Percentiles rank a stretch among this genome's conserved stretches.
Conservation (phyloP, 2,113 vertebrate species). For the Triplophysa tibetana region DNA sequence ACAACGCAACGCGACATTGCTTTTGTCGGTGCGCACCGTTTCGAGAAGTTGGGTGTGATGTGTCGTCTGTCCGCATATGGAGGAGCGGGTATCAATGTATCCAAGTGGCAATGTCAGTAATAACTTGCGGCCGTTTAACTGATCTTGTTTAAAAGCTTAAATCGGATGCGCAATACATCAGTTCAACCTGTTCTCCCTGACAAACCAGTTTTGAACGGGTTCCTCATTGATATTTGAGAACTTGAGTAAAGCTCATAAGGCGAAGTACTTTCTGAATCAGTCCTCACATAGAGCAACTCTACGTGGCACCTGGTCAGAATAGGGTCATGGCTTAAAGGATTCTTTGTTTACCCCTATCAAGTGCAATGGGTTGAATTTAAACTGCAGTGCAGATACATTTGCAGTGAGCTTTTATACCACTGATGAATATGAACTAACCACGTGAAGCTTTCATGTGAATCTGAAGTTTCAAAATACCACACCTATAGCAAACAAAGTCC, state of each 20-base stretch:
- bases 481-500: not conserved
- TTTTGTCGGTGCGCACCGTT: not conserved
- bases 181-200: not conserved
- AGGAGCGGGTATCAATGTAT: not conserved
- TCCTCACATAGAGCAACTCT: not conserved
- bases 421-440: not conserved
- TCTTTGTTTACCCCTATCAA: not conserved
- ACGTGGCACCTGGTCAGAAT: not conserved
- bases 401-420: not conserved
- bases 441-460: not conserved
- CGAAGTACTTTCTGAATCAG: not conserved
- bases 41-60: not conserved
- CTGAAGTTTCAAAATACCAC: not conserved
- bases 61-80: not conserved
- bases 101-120: not conserved
- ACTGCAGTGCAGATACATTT: no score
- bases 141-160: no score
- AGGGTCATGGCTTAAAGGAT: not conserved
- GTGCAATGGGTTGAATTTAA: not conserved
- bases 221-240: not conserved
- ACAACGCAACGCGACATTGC: not conserved
- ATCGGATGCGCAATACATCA: not conserved
- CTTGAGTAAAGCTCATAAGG: not conserved
- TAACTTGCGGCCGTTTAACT: no score
- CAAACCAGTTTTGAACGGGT: not conserved